Base-by-base conservation (phyloP, 2,797 vertebrate species). In the Petrocephalus sullivani region DNA sequence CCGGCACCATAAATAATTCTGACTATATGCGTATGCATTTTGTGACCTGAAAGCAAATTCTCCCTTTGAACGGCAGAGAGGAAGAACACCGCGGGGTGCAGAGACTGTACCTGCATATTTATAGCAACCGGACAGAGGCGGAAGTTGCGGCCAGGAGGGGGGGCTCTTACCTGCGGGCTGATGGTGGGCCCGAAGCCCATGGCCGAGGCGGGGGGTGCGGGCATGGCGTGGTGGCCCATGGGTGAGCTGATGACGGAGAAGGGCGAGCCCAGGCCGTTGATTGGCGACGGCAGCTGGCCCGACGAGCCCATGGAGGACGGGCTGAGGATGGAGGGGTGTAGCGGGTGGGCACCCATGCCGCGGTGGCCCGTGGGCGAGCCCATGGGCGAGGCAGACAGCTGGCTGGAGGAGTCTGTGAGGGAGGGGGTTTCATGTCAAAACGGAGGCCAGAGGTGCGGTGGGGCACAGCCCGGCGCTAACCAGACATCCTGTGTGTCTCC, bases 211-310 rank as follows among this genome's bases (percentile, higher is more conserved):
- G 96, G 93, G 57, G 96, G 96, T 90, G 96, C 94, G 0, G 95
- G 95, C 95, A 97, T 96, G 3, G 95, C 94, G 89, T 96, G 96
- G 85, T 92, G 93, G 49, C 96, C 96, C 95, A 97, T 94, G 87
- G 96, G 94, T 0, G 96, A 95, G 93, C 95, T 96, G 95, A 97
- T 97, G 93, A 97, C 93, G 0, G 96, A 96, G 93, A 96, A 97
- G 88, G 96, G 96, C 0, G 96, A 96, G 91, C 94, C 94, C 85
- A 97, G 92, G 86, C 95, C 94, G 90, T 95, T 96, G 93, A 96
- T 95, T 90, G 96, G 96, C 0, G 97, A 97, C 90, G 96, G 96
- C 57, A 97, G 94, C 92, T 96, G 96, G 54, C 94, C 93, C 0
- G 95, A 95, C 88, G 96, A 95, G 87, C 96, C 94, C 0, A 96